A percentile compares a stretch with the other conserved stretches of the same genome.
These are phyloP conservation scores for Iguana delicatissima DNA, from an alignment of 2,797 vertebrate genomes.

Conservation along the genomic window DNA sequence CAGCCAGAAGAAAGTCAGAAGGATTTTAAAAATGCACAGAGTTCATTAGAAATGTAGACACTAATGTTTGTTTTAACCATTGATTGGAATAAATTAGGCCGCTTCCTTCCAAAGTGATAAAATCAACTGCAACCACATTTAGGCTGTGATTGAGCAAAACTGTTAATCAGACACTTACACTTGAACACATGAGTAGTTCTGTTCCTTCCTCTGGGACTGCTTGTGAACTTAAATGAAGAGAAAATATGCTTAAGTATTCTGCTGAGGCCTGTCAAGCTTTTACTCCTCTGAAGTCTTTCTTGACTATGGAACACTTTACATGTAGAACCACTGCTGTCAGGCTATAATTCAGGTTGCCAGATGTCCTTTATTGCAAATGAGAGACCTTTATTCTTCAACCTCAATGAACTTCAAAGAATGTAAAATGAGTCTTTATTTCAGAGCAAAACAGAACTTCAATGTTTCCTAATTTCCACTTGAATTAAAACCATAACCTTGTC, in stretches of 20 bases:
- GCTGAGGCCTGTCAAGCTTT: neutral
- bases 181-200: rapidly evolving
- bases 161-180: slow-evolving; percentile 26
- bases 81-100: slow-evolving; percentile 58
- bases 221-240: rapidly evolving
- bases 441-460: neutral
- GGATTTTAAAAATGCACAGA: slow-evolving; percentile 52
- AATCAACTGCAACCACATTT: neutral
- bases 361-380: neutral
- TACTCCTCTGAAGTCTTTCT: slow-evolving; percentile 11
- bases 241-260: slow-evolving; percentile 26
- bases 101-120: slow-evolving; percentile 36
- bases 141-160: neutral
- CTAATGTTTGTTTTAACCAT: slow-evolving; percentile 55
- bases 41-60: slow-evolving; percentile 59
- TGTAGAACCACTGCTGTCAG: neutral
- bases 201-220: rapidly evolving
- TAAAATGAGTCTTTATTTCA: neutral
- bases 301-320: neutral
- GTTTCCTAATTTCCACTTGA: neutral
- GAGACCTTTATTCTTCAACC: neutral
- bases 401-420: neutral
- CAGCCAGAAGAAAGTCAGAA: slow-evolving; percentile 52
- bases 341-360: neutral
- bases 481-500: neutral